Base-by-base conservation (phyloP, 1,140 invertebrate genomes). In the Phymorhynchus buccinoides region DNA sequence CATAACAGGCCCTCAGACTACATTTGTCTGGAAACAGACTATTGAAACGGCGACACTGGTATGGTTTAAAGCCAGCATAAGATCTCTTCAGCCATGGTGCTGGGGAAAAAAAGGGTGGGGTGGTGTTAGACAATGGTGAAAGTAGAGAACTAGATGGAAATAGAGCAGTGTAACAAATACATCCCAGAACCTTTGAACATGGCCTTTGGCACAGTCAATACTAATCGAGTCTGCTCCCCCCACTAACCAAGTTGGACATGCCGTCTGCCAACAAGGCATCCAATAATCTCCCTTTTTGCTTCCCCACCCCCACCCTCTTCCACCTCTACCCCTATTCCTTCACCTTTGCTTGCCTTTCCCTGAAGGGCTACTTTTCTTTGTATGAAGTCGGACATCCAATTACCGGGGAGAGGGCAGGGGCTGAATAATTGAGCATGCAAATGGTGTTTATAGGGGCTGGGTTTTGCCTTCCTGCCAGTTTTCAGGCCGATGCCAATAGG, bases 371-470 rank as follows among this genome's bases (percentile, higher is more conserved):
- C 68, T 71, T 32, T 32, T 18, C 68, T 44, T n/a, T 78, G 77
- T 79, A 39, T 52, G 44, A 52, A 52, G 77, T 48, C 22, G n/a
- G 42, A 79, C 77, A 30, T 30, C 77, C 41, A 79, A 79, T 52
- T 79, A 56, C 44, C 9, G 18, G 9, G 27, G 3, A 9, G 35
- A 16, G 30, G 73, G 7, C 16, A 37, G 22, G 37, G 73, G 3
- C 44, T 79, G 77, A 48, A 79, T 79, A 79, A 79, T 79, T 79
- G 77, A 79, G 42, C 77, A 79, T 79, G 77, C 77, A 56, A 56
- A 79, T 52, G 41, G 44, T 79, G 77, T 79, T 79, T 6, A 79
- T 56, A 37, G 22, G 27, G 77, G 77, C 27, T 35, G 41, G 32
- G n/a, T n/a, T 48, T 79, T 79, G 77, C 44, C n/a, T 52, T 52